Percentiles rank a stretch among this genome's conserved stretches.
phyloP scores from a whole-genome alignment of 2,888 invertebrate genomes.

The Lithophane leautieri region DNA sequence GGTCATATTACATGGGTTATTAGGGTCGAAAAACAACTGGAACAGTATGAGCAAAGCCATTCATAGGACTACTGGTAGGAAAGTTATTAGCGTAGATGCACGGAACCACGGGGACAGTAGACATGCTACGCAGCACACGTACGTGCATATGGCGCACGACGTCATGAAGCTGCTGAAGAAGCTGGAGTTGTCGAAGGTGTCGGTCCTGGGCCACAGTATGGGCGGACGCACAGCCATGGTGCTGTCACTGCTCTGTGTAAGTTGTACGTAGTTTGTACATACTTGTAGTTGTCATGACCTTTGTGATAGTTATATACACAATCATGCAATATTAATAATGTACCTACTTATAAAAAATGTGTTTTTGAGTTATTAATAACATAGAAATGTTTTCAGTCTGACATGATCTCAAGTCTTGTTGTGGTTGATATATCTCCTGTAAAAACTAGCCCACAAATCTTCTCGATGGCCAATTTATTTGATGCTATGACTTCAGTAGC shows the following conservation, averaged over 20 bases:
- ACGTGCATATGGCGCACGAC: constrained; percentile 93
- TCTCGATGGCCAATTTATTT: constrained; percentile 92
- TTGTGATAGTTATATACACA: not conserved
- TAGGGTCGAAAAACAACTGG: constrained; percentile 98
- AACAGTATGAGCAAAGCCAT: constrained; percentile 95
- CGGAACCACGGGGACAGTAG: constrained; percentile 99
- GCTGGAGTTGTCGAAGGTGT: constrained; percentile 91
- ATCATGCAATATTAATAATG: not conserved
- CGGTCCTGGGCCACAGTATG: constrained; percentile 97
- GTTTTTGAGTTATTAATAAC: not conserved
- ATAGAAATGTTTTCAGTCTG: constrained; percentile 84
- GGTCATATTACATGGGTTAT: constrained; percentile 96
- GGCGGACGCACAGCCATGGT: constrained; percentile 98
- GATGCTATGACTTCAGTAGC: constrained; percentile 91
- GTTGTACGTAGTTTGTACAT: constrained; percentile 78
- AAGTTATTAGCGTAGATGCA: constrained; percentile 96
- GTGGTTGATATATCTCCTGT: constrained; percentile 94
- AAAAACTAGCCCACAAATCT: constrained; percentile 91
- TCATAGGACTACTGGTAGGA: constrained; percentile 92
- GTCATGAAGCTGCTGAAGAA: constrained; percentile 91
- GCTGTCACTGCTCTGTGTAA: constrained; percentile 92
- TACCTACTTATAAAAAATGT: not conserved
- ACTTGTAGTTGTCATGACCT: constrained; percentile 25
- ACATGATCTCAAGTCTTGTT: constrained; percentile 92
- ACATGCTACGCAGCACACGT: constrained; percentile 94